Conservation (phyloP, 2,888 invertebrate genomes). For the Sarcophaga caerulescens region DNA sequence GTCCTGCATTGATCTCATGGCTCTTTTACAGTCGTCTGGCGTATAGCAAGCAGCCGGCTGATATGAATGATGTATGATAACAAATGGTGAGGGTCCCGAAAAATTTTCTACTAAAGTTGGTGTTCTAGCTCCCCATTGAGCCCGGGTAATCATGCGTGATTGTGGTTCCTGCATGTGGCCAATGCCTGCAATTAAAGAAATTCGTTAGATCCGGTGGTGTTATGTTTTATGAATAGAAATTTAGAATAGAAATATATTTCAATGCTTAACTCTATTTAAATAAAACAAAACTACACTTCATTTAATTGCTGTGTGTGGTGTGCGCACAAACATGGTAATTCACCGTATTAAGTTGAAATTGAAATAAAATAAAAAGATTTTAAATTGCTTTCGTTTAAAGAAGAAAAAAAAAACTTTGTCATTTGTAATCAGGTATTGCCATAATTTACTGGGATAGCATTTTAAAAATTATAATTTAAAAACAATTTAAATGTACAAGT, state of each 20-base stretch:
- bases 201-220: background rate
- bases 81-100: conserved; percentile 84
- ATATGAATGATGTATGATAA: conserved; percentile 88
- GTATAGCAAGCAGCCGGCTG: conserved; percentile 84
- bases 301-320: background rate
- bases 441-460: background rate
- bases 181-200: conserved; percentile 71
- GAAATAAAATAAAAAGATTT: background rate
- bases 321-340: conserved; percentile 1
- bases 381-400: too few species aligned
- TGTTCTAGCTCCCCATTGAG: conserved; percentile 84
- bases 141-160: conserved; percentile 80
- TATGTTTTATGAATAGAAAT: background rate
- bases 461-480: conserved; percentile 1
- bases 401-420: background rate
- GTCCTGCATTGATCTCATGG: conserved; percentile 86
- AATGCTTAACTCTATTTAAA: too few species aligned
- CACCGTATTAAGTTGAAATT: conserved; percentile 25
- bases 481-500: too few species aligned
- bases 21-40: conserved; percentile 82
- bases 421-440: conserved; percentile 5
- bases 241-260: too few species aligned
- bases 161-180: conserved; percentile 72
- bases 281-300: too few species aligned
- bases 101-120: conserved; percentile 82